Conservation (phyloP, 2,113 vertebrate genomes). For the Tetraodon nigroviridis region DNA sequence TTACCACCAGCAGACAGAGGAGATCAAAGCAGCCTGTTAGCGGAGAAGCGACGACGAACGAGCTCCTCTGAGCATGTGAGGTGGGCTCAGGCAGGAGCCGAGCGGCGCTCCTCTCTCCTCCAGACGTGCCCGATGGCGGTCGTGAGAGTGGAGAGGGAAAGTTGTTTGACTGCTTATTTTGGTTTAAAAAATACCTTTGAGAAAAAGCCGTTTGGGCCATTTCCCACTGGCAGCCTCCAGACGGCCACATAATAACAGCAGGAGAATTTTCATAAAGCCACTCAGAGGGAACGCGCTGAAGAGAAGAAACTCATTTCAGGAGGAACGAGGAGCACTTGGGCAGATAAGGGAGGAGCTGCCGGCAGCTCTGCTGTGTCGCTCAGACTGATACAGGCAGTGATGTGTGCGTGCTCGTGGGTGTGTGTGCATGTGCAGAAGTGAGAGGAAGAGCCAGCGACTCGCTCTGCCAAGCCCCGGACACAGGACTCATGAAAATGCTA, state of each 20-base stretch:
- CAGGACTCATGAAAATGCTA: conserved; percentile 77
- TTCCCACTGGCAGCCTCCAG: neutral
- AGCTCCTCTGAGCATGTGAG: no score
- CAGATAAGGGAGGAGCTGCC: conserved; percentile 63
- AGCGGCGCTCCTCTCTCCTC: neutral
- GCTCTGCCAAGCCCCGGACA: conserved; percentile 68
- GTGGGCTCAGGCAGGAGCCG: conserved; percentile 8
- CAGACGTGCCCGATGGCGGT: neutral
- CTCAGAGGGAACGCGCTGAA: conserved; percentile 50
- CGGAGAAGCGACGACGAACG: no score
- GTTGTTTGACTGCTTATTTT: no score
- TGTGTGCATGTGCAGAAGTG: conserved; percentile 40
- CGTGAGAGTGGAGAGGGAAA: no score
- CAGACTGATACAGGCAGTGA: conserved; percentile 25
- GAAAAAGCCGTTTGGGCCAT: neutral
- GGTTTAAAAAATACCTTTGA: no score
- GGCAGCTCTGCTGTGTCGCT: conserved; percentile 51
- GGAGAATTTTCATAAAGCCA: conserved; percentile 41
- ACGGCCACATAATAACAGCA: conserved; percentile 39
- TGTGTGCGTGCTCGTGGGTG: conserved; percentile 12
- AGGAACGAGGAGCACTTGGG: conserved; percentile 55
- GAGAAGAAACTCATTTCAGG: conserved; percentile 63
- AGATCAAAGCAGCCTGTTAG: no score
- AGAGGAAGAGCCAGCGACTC: conserved; percentile 72
- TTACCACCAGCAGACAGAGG: no score